Base-by-base conservation (phyloP, 2,888 invertebrate species). In the Rutpela maculata region DNA sequence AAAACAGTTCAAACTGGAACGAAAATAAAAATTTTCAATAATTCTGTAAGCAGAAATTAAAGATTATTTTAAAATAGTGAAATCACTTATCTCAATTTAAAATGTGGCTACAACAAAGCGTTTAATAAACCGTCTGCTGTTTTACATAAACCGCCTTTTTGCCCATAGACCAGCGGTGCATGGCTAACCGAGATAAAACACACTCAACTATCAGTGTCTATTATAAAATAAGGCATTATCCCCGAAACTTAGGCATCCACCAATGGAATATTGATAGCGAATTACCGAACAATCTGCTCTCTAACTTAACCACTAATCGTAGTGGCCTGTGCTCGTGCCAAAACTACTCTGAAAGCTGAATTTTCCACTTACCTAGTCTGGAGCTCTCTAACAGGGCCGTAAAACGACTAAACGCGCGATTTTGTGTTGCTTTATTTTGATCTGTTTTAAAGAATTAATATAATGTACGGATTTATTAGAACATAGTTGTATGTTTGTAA, bases 261-360 rank as follows among this genome's bases (percentile, higher is more conserved):
- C 72, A 63, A 72, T 72, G 72, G 72, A 72, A 72, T 72, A 72
- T 72, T 72, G 72, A 72, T 72, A 55, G 62, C 72, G 72, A 55
- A 72, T 72, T 72, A 72, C 55, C 68, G 69, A 65, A 65, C 77
- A 74, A 66, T 68, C 74, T 77, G 77, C 74, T 74, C 68, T 68
- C 69, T 43, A 75, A 75, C 75, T 75, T 65, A 63, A 75, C 75
- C 75, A 35, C 75, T 75, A 75, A 75, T 75, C 75, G 75, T 31
- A 55, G 69, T 75, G 56, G 68, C 50, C 69, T 62, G 55, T 56
- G 50, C 68, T 70, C 69, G 69, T 57, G 62, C 65, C 69, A 69
- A 56, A 70, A 75, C 75, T 59, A 57, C 56, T 70, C 65, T 43
- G 17, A 57, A 50, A 19, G 57, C 56, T 60, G 69, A 68, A 75